These are phyloP conservation scores for Characodon lateralis DNA, from an alignment of 2,797 vertebrate species.

Conservation along the genomic window DNA sequence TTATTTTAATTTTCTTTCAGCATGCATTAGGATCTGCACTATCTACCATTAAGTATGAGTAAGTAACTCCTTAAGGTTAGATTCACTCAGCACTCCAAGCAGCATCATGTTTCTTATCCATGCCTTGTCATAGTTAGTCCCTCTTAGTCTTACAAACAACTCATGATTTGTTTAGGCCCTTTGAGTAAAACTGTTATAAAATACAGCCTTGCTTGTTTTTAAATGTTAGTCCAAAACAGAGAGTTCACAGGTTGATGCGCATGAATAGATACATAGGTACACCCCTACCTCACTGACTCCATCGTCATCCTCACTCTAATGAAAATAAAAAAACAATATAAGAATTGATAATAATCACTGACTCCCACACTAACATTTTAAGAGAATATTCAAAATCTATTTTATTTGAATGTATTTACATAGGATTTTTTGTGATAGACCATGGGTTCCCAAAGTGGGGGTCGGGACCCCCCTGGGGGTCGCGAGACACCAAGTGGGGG, in stretches of 20 bases:
- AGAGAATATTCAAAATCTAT: neutral
- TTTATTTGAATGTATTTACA: too few relatives aligned
- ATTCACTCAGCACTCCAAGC: conserved; percentile 30
- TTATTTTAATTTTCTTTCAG: neutral
- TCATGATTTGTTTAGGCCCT: conserved; percentile 17
- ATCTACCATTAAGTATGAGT: conserved; percentile 36
- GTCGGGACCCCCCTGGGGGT: too few relatives aligned
- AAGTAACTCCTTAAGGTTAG: neutral
- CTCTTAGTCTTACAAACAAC: conserved; percentile 14
- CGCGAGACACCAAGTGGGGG: too few relatives aligned
- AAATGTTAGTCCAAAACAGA: conserved; percentile 42
- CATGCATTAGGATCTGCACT: conserved; percentile 25
- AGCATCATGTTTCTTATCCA: conserved; percentile 4
- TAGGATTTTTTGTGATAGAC: too few relatives aligned
- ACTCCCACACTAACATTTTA: neutral
- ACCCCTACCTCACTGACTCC: conserved; percentile 86
- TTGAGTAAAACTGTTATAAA: conserved; percentile 35
- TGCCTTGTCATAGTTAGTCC: conserved; percentile 4
- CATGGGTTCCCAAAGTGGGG: too few relatives aligned
- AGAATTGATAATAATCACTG: neutral
- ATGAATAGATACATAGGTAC: conserved; percentile 41
- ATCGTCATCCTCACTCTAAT: conserved; percentile 93
- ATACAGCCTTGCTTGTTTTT: conserved; percentile 15
- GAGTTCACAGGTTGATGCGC: conserved; percentile 43
- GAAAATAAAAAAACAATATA: conserved; percentile 50